Conservation (phyloP, 2,797 vertebrate species). For the Trachurus trachurus region DNA sequence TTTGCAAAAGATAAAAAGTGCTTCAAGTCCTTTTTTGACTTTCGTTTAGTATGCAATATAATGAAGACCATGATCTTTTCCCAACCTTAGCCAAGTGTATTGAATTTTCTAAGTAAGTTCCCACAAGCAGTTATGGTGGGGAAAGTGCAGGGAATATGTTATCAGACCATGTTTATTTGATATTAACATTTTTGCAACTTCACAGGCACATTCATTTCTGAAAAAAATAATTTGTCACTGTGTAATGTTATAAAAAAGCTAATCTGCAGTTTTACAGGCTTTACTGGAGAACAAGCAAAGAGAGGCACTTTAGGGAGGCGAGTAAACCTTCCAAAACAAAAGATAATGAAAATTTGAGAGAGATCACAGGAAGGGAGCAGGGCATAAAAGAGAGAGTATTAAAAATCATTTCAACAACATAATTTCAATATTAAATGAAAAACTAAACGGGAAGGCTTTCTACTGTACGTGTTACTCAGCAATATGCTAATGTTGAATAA, state of each 20-base stretch:
- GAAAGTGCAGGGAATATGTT: not conserved
- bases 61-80: too few relatives aligned
- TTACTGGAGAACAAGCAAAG: not conserved
- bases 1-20: too few relatives aligned
- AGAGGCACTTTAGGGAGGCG: not conserved
- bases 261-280: not conserved
- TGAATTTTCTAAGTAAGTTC: too few relatives aligned
- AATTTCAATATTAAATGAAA: slow-evolving; percentile 19
- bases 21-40: too few relatives aligned
- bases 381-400: not conserved
- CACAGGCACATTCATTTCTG: not conserved
- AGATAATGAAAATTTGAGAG: not conserved
- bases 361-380: not conserved
- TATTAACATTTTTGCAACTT: not conserved
- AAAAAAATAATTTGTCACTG: not conserved
- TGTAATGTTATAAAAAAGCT: not conserved
- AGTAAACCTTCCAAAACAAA: not conserved
- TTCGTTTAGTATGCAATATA: too few relatives aligned
- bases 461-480: slow-evolving; percentile 10
- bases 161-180: not conserved
- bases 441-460: not conserved
- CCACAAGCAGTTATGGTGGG: not conserved
- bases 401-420: not conserved
- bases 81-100: too few relatives aligned
- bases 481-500: slow-evolving; percentile 15